Base-by-base conservation (phyloP, 2,888 invertebrate species). In the Diarsia dahlii region DNA sequence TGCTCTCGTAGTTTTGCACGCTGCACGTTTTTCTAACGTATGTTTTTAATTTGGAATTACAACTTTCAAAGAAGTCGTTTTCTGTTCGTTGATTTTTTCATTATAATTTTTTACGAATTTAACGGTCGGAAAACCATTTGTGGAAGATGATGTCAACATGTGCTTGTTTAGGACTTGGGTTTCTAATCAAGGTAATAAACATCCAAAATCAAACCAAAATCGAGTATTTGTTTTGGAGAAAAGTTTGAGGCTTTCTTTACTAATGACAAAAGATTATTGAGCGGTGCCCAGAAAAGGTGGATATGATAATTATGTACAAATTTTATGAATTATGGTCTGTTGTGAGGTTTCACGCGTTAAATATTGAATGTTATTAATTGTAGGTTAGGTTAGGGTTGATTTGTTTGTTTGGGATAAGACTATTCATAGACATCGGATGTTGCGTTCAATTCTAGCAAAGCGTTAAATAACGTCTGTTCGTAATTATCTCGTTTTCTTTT, bases 61-160 rank as follows among this genome's bases (percentile, higher is more conserved):
- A 20, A 60, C 64, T 80, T 60, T 80, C n/a, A 48, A 68, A 65
- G 58, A 70, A 77, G 20, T 28, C 12, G 60, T 45, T 71, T 58
- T 72, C 28, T n/a, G 54, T 66, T 48, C 15, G 48, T 39, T 56
- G 9, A 74, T 73, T 80, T 62, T n/a, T 54, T 48, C 12, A 54
- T n/a, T 54, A 60, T 23, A 69, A 54, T 60, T 70, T 82, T 82
- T 68, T 54, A 20, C 20, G 54, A 70, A 48, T 78, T 50, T 82
- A 82, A 74, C 76, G 68, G 71, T 77, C 58, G 60, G 34, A 15
- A 39, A 46, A 60, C 58, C 63, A 67, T 79, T 71, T 81, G n/a
- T 71, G 72, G 69, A 48, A 62, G 78, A 76, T 84, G 88, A 84
- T 83, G 71, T 86, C 87, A 80, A 65, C 65, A 60, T 69, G 10